Percentiles rank a stretch among this genome's conserved stretches.
Evolutionary conservation across 2,113 vertebrate genomes (phyloP).

Genomic region (Leptobrachium leishanense): DNA sequence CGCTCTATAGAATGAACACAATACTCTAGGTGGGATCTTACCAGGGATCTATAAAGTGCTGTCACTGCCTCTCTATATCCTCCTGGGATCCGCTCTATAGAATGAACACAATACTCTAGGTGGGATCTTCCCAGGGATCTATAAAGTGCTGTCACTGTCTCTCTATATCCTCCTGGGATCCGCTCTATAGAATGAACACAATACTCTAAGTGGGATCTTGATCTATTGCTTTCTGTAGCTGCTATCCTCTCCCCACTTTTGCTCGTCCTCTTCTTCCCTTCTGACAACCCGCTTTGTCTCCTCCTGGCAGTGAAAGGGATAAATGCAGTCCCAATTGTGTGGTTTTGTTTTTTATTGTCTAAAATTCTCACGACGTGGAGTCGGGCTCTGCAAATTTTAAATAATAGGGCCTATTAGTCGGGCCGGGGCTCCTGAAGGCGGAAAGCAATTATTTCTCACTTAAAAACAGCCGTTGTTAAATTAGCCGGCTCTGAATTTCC

Average conservation of each 20-base stretch:
- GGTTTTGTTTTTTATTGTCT: neutral
- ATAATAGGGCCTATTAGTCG: neutral
- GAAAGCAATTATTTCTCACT: neutral
- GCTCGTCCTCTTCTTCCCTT: neutral
- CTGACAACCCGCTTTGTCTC: neutral
- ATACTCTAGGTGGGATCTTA: too few species aligned
- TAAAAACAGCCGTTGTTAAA: neutral
- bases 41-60: too few species aligned
- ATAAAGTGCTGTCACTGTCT: neutral
- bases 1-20: too few species aligned
- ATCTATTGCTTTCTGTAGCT: neutral
- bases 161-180: neutral
- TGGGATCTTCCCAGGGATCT: neutral
- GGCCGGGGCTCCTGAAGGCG: conserved; percentile 1
- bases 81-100: neutral
- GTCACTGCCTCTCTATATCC: neutral
- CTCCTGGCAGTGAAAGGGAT: conserved; percentile 1
- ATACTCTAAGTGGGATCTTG: too few species aligned
- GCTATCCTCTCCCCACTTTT: neutral
- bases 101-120: neutral
- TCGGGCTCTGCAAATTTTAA: neutral
- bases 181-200: too few species aligned
- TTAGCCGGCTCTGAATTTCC: neutral
- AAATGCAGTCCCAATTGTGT: neutral
- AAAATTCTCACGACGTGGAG: neutral